Evolutionary conservation across 37 sponge, comb jelly and placozoan species (phyloP), one percentile per base, ranked within the genome.

Genomic region (Lycopodina hypogea): DNA sequence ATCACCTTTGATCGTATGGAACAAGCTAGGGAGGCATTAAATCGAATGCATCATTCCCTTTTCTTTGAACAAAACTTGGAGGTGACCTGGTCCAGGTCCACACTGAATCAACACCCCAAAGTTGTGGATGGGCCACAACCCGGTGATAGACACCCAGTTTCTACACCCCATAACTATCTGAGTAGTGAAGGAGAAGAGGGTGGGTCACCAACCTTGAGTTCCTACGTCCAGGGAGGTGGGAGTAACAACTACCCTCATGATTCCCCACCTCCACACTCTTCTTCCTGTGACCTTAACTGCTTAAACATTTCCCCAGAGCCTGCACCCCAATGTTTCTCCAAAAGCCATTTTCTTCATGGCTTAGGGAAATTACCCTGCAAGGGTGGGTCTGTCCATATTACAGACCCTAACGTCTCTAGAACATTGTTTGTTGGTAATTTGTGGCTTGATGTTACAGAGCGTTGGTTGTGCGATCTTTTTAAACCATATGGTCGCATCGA

Each of bases 391-490:
- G 52, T 39, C 12, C 42, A 81, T n/a, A 81, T 89, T 41, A 38
- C 72, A 28, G 94, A 93, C 51, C 85, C 90, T 3, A 88, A 75
- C 68, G 92, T 91, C 40, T 90, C 95, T 4, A 76, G 98, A 1
- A 97, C 98, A 18, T 81, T 97, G 55, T 94, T 97, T 86, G 91
- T 97, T 24, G 98, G 98, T 4, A 94, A 94, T 75, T 42, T 97
- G 32, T 93, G 92, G 24, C 24, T 39, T 15, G 90, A 90, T 63
- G 85, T 94, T 60, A 81, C 93, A 21, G 95, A 92, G 35, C 36
- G 81, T n/a, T 90, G 89, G 62, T 76, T 97, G 65, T 58, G 90
- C 6, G 88, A 88, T 35, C 63, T 94, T 40, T 97, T 97, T 74
- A 78, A 86, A 21, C 87, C 86, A 1, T 97, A 90, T 74, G 95